Percentiles rank a stretch among this genome's conserved stretches.
Conservation (phyloP, 2,113 vertebrate genomes). For the Chionis minor region DNA sequence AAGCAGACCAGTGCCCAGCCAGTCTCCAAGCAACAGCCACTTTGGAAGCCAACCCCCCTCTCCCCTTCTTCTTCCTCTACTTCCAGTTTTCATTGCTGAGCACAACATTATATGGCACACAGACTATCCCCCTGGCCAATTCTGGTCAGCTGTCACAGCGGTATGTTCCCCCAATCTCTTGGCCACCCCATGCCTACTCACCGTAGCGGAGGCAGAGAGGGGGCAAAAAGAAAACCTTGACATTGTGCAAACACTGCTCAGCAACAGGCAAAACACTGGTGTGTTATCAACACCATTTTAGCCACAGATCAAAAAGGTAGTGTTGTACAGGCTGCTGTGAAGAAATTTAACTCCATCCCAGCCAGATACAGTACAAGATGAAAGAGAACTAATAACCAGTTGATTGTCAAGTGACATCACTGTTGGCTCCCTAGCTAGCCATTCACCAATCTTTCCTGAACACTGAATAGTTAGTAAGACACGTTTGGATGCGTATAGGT, state of each 20-base stretch:
- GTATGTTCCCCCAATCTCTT: background rate
- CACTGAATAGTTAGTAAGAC: background rate
- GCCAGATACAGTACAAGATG: background rate
- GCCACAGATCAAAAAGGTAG: background rate
- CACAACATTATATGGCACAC: rapidly evolving
- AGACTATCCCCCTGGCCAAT: background rate
- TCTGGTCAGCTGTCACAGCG: background rate
- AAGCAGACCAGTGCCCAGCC: background rate
- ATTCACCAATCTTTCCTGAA: background rate
- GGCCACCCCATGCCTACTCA: background rate
- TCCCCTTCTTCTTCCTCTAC: background rate
- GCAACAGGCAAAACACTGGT: background rate
- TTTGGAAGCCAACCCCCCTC: background rate
- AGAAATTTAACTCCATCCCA: background rate
- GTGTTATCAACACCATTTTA: background rate
- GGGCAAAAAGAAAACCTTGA: background rate
- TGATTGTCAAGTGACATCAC: background rate
- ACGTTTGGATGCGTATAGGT: background rate
- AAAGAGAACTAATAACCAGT: background rate
- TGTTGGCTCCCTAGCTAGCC: background rate
- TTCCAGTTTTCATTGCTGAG: background rate
- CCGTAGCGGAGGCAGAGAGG: rapidly evolving
- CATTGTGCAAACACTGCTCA: background rate
- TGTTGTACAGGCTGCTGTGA: background rate
- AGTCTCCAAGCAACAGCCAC: background rate